Evolutionary conservation across 2,113 vertebrate genomes (phyloP), one percentile per base, ranked within the genome.

Genomic region (Apteryx owenii): DNA sequence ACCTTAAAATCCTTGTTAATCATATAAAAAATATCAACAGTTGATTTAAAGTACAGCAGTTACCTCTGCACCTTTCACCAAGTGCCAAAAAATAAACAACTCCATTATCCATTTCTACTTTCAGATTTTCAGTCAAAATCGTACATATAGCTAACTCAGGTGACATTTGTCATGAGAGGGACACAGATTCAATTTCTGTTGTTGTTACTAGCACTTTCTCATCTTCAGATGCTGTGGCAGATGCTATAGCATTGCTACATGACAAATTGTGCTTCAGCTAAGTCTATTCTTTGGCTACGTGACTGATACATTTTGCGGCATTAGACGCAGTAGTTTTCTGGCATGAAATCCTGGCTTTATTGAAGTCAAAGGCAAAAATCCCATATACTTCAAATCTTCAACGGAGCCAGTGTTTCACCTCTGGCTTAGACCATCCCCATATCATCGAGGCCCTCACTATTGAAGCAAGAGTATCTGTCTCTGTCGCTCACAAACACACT

Each of bases 1-100:
- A 92, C 94, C 93, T 98, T 94, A 97, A 97, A 98, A 98, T 98
- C 97, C 90, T 94, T 97, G 96, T 97, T 97, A 98, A 98, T 97
- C 95, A 95, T 94, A 94, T 95, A 91, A 97, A 97, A 93, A 88
- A 69, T 58, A 96, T 56, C 66, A 83, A 92, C 83, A 53, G 79
- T 89, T 91, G 93, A 79, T 96, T 92, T 90, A 62, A 91, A 90
- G 38, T 65, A 42, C 80, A 85, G 81, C 73, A 92, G 91, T 92
- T 80, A 93, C 80, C 65, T 97, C 66, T 90, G 29, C 60, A 78
- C 56, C 96, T 97, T 94, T 93, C 91, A 97, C 65, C n/a, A 92
- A 76, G 69, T 91, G 85, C 58, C 66, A 66, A 58, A 85, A 48
- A 85, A 91, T 76, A 93, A 95, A 93, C 85, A 82, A 56, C 79